Conservation (phyloP, 2,888 invertebrate species). For the Lamproptera curius region DNA sequence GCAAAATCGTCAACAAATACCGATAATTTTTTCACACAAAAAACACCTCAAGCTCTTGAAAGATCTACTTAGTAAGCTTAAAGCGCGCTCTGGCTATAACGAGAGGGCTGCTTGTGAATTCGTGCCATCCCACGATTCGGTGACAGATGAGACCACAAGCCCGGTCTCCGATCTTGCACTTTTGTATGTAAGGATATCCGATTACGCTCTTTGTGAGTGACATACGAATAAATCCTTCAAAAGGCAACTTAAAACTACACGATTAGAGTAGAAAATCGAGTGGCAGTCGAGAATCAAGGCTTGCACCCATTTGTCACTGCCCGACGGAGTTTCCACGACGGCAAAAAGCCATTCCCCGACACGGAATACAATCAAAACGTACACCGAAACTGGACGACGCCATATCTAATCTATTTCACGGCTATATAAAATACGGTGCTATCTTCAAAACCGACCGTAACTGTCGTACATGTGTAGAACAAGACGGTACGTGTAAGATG, state of each 20-base stretch:
- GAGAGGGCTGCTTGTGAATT: constrained; percentile 13
- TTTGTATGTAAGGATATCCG: constrained; percentile 19
- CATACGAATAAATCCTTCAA: constrained; percentile 2
- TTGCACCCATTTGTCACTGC: constrained; percentile 25
- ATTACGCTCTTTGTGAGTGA: constrained; percentile 15
- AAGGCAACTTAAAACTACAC: constrained; percentile 6
- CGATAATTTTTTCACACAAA: no score
- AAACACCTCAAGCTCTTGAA: no score
- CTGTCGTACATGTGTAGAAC: constrained; percentile 21
- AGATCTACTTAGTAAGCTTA: no score
- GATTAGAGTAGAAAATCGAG: constrained; percentile 1
- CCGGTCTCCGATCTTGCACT: constrained; percentile 16
- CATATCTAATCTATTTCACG: constrained; percentile 23
- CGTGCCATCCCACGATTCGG: constrained; percentile 5
- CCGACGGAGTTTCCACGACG: constrained; percentile 18
- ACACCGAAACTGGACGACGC: constrained; percentile 23
- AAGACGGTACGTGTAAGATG: constrained; percentile 18
- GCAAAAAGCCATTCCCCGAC: constrained; percentile 22
- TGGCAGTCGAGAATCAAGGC: constrained; percentile 4
- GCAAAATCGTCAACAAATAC: background rate
- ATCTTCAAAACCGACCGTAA: constrained; percentile 16
- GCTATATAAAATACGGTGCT: constrained; percentile 11
- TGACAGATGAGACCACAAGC: constrained; percentile 16
- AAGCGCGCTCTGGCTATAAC: background rate
- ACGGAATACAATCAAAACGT: constrained; percentile 21